Conservation (phyloP, 1,140 invertebrate species). For the Trissolcus basalis region DNA sequence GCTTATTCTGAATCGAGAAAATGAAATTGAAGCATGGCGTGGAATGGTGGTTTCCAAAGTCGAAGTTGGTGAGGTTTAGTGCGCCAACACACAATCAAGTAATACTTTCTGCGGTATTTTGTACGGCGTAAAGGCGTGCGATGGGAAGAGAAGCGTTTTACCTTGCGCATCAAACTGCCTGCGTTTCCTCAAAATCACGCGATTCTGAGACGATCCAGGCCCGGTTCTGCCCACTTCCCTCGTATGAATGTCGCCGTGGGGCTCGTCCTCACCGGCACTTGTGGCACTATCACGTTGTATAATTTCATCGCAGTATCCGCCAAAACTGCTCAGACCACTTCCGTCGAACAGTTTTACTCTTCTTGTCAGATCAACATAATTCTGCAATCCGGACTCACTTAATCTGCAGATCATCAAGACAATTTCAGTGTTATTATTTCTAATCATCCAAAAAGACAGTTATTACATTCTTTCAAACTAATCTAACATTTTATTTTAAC, state of each 20-base stretch:
- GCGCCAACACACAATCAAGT: too few relatives aligned
- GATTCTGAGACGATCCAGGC: conserved; percentile 65
- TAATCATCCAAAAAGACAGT: too few relatives aligned
- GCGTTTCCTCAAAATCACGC: conserved; percentile 70
- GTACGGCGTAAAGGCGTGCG: neutral
- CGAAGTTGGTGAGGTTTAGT: too few relatives aligned
- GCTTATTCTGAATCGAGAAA: too few relatives aligned
- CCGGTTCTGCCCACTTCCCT: conserved; percentile 60
- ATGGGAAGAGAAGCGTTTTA: conserved; percentile 41
- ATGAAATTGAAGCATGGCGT: too few relatives aligned
- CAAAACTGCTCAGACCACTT: conserved; percentile 60
- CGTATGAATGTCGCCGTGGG: conserved; percentile 63
- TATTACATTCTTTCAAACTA: too few relatives aligned
- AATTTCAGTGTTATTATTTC: neutral
- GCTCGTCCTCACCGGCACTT: conserved; percentile 73
- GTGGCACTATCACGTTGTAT: conserved; percentile 74
- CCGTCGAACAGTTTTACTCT: conserved; percentile 70
- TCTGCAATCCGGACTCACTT: conserved; percentile 70
- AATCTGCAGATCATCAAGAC: conserved; percentile 53
- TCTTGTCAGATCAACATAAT: conserved; percentile 68
- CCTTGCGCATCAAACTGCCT: conserved; percentile 74
- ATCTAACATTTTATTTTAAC: too few relatives aligned
- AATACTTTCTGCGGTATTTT: neutral
- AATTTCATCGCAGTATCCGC: conserved; percentile 67
- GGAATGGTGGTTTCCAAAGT: too few relatives aligned